Base-by-base conservation (phyloP, 1,140 invertebrate genomes). In the Heterodera carotae region DNA sequence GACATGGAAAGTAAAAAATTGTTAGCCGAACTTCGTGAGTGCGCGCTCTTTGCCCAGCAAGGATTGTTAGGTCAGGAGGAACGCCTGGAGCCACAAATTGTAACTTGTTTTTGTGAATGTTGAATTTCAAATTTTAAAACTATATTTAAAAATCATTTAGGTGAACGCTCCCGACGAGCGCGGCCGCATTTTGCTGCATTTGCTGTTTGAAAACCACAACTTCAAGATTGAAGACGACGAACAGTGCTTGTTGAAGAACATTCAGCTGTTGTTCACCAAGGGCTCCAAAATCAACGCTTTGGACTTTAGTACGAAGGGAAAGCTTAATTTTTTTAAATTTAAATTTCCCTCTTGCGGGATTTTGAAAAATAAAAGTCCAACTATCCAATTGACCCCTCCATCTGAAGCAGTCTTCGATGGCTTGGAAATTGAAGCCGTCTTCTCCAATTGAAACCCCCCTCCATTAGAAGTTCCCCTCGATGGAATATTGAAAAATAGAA, bases 171-270 rank as follows among this genome's bases (percentile, higher is more conserved):
- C 31, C 27, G 36, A 74, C 39, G 72, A 56, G n/a, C 72, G 72
- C 34, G 72, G 72, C 15, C 34, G 72, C 15, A 74, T 56, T 34
- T 34, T 74, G 59, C 72, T 74, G 25, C 72, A 74, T 74, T 59
- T 59, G 64, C 36, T 74, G 39, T 74, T 74, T n/a, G 25, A 74
- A 62, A 74, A 74, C 15, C 36, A 53, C 25, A 56, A 74, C 22
- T 34, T 66, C 29, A 31, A n/a, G 60, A n/a, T n/a, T n/a, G 62
- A 10, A 22, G 62, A 66, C 10, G 53, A 74, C 34, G 56, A 74
- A 27, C 10, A 33, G 56, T 59, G 64, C 36, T 34, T 74, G 64
- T 10, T 74, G 34, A 25, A 22, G 25, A 74, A 74, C 64, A 74
- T 74, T 25, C 56, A 74, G 15, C 18, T 74, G 36, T 27, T 74